A percentile compares a stretch with the other conserved stretches of the same genome.
Conservation (phyloP, 1,140 invertebrate species). For the Dinothrombium tinctorium region DNA sequence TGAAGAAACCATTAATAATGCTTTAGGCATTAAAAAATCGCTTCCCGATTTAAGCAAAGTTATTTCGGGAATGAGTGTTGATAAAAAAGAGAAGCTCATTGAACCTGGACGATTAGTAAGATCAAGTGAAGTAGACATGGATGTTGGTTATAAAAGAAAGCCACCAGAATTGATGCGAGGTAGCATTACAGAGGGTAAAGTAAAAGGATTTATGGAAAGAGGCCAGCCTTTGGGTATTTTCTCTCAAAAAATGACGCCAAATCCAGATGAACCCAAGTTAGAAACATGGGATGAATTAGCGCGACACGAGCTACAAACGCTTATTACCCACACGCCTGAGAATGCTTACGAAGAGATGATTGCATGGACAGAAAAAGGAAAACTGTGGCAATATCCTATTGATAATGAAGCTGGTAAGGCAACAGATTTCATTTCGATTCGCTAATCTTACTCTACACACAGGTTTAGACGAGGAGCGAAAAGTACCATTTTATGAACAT, state of each 20-base stretch:
- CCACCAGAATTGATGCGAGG: no score
- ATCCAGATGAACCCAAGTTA: background rate
- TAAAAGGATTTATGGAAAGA: background rate
- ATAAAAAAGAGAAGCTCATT: no score
- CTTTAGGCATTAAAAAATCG: no score
- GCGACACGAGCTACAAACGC: constrained; percentile 35
- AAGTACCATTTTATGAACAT: constrained; percentile 66
- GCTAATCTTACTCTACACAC: constrained; percentile 12
- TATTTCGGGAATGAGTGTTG: no score
- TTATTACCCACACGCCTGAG: constrained; percentile 38
- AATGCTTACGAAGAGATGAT: constrained; percentile 84
- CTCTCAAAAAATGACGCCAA: background rate
- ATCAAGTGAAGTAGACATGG: no score
- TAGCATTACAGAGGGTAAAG: no score
- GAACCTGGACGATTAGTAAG: no score
- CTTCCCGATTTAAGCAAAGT: no score
- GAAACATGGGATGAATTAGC: constrained; percentile 35
- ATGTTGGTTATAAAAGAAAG: no score
- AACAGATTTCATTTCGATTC: constrained; percentile 3
- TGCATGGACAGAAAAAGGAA: constrained; percentile 74
- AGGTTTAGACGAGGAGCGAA: constrained; percentile 51
- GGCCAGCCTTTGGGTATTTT: background rate
- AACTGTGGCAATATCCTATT: constrained; percentile 90
- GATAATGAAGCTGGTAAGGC: constrained; percentile 75
- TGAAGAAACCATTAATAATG: no score